A percentile compares a stretch with the other conserved stretches of the same genome.
Conservation (phyloP, 2,888 invertebrate species). For the Sinhomidia bicolor region DNA sequence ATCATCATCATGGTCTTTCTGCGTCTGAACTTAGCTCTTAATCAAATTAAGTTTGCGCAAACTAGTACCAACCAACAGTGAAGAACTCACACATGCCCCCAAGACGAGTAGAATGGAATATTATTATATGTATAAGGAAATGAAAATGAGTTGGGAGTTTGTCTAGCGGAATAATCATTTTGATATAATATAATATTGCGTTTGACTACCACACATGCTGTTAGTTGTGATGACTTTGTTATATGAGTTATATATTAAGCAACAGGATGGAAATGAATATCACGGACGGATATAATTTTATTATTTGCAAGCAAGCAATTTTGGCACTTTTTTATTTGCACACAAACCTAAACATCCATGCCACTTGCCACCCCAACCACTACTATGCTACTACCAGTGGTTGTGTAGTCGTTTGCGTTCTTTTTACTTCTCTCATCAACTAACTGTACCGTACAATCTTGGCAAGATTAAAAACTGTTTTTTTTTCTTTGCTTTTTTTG, state of each 20-base stretch:
- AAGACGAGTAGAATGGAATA: conserved; percentile 10
- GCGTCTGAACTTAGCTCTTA: conserved; percentile 40
- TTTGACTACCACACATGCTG: conserved; percentile 8
- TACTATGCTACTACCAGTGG: not conserved
- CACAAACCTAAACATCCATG: not conserved
- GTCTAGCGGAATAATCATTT: conserved; percentile 39
- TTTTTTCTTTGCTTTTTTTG: conserved; percentile 7
- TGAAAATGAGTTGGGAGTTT: conserved; percentile 30
- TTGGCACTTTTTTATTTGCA: conserved; percentile 55
- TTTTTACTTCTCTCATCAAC: not conserved
- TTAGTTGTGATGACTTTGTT: not conserved
- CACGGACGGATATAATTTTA: conserved; percentile 40
- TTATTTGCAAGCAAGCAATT: conserved; percentile 56
- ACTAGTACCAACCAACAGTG: conserved; percentile 21
- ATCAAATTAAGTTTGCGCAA: conserved; percentile 61
- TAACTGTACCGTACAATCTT: not conserved
- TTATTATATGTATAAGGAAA: conserved; percentile 31
- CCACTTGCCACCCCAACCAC: not conserved
- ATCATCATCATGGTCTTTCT: not conserved
- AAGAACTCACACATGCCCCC: not conserved
- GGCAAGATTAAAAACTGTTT: conserved; percentile 16
- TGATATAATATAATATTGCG: not conserved
- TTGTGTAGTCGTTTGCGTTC: not conserved
- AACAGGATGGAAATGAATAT: conserved; percentile 44
- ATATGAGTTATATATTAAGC: conserved; percentile 12